Base-by-base conservation (phyloP, 1,140 invertebrate species). In the Capitella teleta region DNA sequence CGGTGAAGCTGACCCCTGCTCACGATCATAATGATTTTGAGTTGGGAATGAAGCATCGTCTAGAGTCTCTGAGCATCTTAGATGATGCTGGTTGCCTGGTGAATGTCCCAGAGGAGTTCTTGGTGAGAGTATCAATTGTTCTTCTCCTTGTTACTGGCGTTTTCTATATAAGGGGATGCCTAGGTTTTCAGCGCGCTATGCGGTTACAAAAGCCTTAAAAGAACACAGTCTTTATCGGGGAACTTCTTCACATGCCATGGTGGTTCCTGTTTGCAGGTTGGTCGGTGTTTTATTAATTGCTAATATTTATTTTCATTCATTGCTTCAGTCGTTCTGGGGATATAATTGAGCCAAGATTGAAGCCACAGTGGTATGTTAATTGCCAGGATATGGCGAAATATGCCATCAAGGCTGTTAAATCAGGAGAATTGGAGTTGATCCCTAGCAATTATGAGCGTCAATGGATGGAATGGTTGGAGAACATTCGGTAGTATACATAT, bases 11-110 rank as follows among this genome's bases (percentile, higher is more conserved):
- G 44, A 98, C 95, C 21, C 94, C 96, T 1, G 94, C 91, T 21
- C 95, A 98, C 67, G 93, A 98, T 77, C 82, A 80, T 0, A 97
- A 94, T 68, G 96, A 99, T 76, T 98, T 93, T 69, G 92, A 98
- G 72, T 84, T 97, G 52, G 96, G 92, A 30, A 84, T 86, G 64
- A 76, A 91, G 8, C 87, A 95, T 65, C 83, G 87, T 62, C 74
- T 99, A 55, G 82, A 85, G 1, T 87, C 94, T 65, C 82, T 95
- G 30, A 95, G 83, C 2, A 87, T 98, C 42, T 85, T 99, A 49
- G 82, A 87, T 64, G 93, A 97, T 58, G 82, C 90, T 61, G 96
- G 95, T 16, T 76, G 74, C 28, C 83, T 98, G 56, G 75, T 82
- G 55, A 83, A 84, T 26, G 83, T 92, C 70, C 96, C 85, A 71